Percentiles rank a stretch among this genome's conserved stretches.
Evolutionary conservation across 92 coral and sea anemone genomes (phyloP).

Genomic region (Chrysogorgia sp.): DNA sequence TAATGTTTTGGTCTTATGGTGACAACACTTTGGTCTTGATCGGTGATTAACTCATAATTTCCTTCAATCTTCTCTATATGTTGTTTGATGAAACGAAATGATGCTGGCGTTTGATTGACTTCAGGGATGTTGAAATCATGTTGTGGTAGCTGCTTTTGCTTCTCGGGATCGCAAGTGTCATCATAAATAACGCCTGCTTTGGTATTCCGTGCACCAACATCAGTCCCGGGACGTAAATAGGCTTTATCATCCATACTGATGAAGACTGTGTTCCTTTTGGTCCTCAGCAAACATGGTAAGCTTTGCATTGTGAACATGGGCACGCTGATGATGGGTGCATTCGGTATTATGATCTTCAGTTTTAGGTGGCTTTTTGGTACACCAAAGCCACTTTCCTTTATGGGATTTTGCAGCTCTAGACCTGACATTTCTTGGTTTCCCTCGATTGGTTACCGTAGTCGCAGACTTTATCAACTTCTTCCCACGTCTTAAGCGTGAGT

Average conservation of each 20-base stretch:
- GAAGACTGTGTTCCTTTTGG: conserved; percentile 40
- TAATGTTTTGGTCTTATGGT: conserved; percentile 53
- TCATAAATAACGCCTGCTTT: conserved; percentile 58
- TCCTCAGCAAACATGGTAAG: conserved; percentile 51
- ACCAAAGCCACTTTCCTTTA: conserved; percentile 62
- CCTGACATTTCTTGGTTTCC: conserved; percentile 58
- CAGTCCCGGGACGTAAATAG: conserved; percentile 52
- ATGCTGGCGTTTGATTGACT: conserved; percentile 61
- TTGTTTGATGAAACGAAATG: conserved; percentile 55
- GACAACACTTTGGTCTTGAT: conserved; percentile 48
- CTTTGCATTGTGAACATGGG: conserved; percentile 57
- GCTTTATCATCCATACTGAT: conserved; percentile 55
- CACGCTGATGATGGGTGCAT: conserved; percentile 67
- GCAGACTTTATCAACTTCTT: conserved; percentile 66
- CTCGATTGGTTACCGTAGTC: conserved; percentile 57
- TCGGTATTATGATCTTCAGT: conserved; percentile 47
- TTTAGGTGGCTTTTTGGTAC: conserved; percentile 68
- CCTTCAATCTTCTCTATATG: conserved; percentile 46
- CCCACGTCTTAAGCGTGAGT: conserved; percentile 44
- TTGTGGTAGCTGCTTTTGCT: conserved; percentile 58
- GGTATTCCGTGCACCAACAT: conserved; percentile 59
- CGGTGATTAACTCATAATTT: conserved; percentile 42
- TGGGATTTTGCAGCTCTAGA: conserved; percentile 61
- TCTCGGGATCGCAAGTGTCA: conserved; percentile 53
- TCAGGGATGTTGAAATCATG: conserved; percentile 54